phyloP scores from a whole-genome alignment of 30 jellyfish, hydroid and myxozoan species.

The Pelagia noctiluca region DNA sequence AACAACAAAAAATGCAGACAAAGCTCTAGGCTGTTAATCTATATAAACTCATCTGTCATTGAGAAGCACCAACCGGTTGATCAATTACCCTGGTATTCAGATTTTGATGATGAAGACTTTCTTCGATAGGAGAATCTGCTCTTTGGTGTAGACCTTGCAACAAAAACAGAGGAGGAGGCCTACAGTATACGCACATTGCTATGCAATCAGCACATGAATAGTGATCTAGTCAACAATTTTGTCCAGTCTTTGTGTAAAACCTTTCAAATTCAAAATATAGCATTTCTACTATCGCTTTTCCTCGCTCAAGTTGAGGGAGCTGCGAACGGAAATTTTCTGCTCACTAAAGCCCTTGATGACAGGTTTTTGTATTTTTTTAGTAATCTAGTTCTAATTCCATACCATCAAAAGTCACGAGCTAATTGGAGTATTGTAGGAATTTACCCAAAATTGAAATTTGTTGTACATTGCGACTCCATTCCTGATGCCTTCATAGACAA shows the following conservation, averaged over 20 bases:
- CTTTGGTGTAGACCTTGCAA: not conserved
- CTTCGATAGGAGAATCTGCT: not conserved
- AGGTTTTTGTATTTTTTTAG: not conserved
- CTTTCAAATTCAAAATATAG: not conserved
- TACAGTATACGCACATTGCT: not conserved
- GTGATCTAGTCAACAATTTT: not conserved
- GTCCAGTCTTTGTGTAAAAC: not conserved
- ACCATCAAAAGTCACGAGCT: not conserved
- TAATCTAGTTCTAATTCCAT: constrained; percentile 12
- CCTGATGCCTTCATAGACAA: not conserved
- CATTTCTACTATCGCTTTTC: not conserved
- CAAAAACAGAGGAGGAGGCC: not conserved
- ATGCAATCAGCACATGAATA: not conserved
- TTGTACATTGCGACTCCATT: constrained; percentile 37
- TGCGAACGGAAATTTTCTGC: not conserved
- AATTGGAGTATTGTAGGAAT: constrained; percentile 26
- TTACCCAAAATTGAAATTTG: not conserved
- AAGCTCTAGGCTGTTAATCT: not conserved
- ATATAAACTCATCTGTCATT: no score
- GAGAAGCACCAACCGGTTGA: not conserved
- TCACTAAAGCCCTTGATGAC: not conserved
- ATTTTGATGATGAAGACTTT: not conserved
- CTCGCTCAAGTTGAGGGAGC: not conserved
- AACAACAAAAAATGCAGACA: not conserved
- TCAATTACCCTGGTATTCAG: not conserved